Evolutionary conservation across 2,888 invertebrate genomes (phyloP), one percentile per base, ranked within the genome.

Genomic region (Diaphora mendica): DNA sequence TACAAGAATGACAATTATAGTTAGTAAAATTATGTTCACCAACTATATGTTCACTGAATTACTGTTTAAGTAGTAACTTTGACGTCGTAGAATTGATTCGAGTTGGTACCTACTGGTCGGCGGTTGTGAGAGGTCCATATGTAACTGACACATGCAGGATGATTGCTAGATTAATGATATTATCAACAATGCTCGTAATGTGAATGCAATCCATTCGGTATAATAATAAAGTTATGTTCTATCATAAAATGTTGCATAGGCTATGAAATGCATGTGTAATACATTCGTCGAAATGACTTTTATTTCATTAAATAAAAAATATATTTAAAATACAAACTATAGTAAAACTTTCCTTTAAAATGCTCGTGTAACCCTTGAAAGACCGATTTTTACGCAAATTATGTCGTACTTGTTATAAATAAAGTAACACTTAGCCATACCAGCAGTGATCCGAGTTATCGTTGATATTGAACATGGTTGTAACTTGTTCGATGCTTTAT

Each of bases 121-220:
- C 64, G 39, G 44, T 44, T 33, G 42, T 62, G 30, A 39, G 23
- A 64, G 44, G 62, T 64, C 42, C 59, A n/a, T 59, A 39, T 70
- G 9, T 9, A 62, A 42, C 44, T 70, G 70, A 44, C 64, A 70
- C 15, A 23, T n/a, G 48, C 70, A 70, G 70, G 13, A 44, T 62
- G 26, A 30, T 68, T 33, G 33, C 23, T 33, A 33, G 70, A 70
- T 70, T 70, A 70, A 70, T 70, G 15, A 44, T 23, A 4, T 68
- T 33, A 68, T 11, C 20, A 48, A 33, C 33, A 23, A 51, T 44
- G 48, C 44, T 33, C 30, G 20, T 9, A 30, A 35, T 23, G 33
- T 9, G 9, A 23, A 35, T 33, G 8, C 8, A 64, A 33, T 55
- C 13, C 64, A 64, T 64, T 64, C 7, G 33, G 20, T 8, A 55